Evolutionary conservation across 1,140 invertebrate genomes (phyloP), one percentile per base, ranked within the genome.

Genomic region (Drosophila oshimai): DNA sequence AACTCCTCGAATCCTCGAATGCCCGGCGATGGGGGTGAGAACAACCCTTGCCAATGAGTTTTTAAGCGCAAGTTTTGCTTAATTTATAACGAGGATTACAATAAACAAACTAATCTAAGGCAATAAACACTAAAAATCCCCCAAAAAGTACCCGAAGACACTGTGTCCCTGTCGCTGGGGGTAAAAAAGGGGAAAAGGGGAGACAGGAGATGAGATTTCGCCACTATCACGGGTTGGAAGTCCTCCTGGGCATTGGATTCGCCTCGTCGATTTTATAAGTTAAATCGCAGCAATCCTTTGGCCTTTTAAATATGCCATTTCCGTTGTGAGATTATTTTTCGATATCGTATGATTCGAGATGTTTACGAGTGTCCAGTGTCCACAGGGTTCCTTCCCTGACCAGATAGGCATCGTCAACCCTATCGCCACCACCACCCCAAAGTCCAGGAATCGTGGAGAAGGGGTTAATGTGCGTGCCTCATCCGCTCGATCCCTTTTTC

Each of bases 101-200:
- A 88, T 87, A 87, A 87, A 87, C 81, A 88, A 87, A 88, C 83
- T 87, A 87, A 87, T 87, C 81, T 87, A 70, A 26, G 77, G 73
- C 83, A 87, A 87, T 87, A 87, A 87, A 87, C 83, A 81, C 83
- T 87, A 87, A 87, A 87, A 87, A 88, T 88, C 81, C 81, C 76
- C 76, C 83, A 33, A 72, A 81, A 81, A 87, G 76, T 86, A 80
- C 50, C 39, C 9, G 58, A 50, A 67, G 62, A 39, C 18, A 44
- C 64, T 69, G 36, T 26, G 20, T 33, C 24, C 33, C 34, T 10
- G 36, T 28, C 26, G 71, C 50, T 29, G 33, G 20, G 49, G 36
- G 36, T 26, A 28, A 28, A 10, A 33, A 18, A 18, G 24, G 24
- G 24, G 6, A 12, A 12, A 24, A 28, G 5, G 37, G 9, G 34